Evolutionary conservation across 1,140 invertebrate species (phyloP).

Genomic region (Callitettix versicolor): DNA sequence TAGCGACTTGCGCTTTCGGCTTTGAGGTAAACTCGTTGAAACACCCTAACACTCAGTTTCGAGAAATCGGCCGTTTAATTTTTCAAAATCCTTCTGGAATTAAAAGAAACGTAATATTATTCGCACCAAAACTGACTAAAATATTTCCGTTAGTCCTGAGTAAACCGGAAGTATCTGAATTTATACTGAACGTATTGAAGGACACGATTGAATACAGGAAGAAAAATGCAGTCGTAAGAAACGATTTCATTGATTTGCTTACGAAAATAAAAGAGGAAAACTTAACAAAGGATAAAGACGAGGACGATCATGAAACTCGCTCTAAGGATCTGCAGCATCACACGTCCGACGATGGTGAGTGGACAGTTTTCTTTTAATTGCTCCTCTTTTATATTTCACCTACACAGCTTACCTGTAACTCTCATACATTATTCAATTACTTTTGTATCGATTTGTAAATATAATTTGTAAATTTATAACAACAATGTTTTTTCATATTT

Average conservation of each 20-base stretch:
- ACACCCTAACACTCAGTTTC: slow-evolving; percentile 39
- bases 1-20: slow-evolving; percentile 46
- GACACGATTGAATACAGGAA: slow-evolving; percentile 35
- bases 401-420: too few species aligned
- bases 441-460: too few species aligned
- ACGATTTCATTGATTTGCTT: slow-evolving; percentile 33
- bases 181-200: slow-evolving; percentile 25
- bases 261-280: slow-evolving; percentile 22
- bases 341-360: too few species aligned
- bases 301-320: slow-evolving; percentile 37
- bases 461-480: too few species aligned
- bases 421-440: too few species aligned
- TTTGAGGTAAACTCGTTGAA: slow-evolving; percentile 40
- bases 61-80: slow-evolving; percentile 24
- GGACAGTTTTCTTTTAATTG: too few species aligned
- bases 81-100: slow-evolving; percentile 18
- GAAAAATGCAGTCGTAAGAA: slow-evolving; percentile 33
- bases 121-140: slow-evolving; percentile 1
- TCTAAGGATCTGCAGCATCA: too few species aligned
- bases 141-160: neutral
- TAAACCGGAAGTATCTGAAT: slow-evolving; percentile 21
- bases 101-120: neutral
- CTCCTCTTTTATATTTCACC: too few species aligned
- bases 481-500: too few species aligned
- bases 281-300: neutral